Percentiles rank a stretch among this genome's conserved stretches.
These are phyloP conservation scores for Coelopa frigida DNA, from an alignment of 1,140 invertebrate species.

Conservation along the genomic window DNA sequence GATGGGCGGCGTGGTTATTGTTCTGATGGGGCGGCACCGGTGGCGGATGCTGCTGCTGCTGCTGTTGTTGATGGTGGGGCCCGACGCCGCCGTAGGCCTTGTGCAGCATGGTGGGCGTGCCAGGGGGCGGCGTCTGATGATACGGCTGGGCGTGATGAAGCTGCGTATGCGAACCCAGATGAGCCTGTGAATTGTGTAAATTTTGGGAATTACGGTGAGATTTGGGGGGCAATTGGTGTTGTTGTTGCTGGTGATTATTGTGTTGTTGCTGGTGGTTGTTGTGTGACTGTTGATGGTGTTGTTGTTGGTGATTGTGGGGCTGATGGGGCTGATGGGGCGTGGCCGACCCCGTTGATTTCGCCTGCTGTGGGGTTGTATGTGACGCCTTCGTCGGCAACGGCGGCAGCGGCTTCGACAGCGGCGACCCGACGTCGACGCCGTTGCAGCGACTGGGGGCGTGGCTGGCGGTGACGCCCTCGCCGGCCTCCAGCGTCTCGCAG, in stretches of 20 bases:
- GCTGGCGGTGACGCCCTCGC: slow-evolving; percentile 22
- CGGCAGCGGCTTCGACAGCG: slow-evolving; percentile 33
- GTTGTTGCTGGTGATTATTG: slow-evolving; percentile 2
- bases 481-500: slow-evolving; percentile 38
- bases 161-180: slow-evolving; percentile 16
- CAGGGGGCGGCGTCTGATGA: slow-evolving; percentile 23
- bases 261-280: slow-evolving; percentile 15
- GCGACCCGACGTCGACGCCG: slow-evolving; percentile 10
- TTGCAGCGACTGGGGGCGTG: not conserved
- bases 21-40: slow-evolving; percentile 35
- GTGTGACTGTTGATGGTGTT: slow-evolving; percentile 5
- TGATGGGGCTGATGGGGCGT: not conserved
- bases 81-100: no score
- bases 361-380: slow-evolving; percentile 15
- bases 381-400: slow-evolving; percentile 27
- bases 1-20: slow-evolving; percentile 15
- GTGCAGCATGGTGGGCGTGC: slow-evolving; percentile 24
- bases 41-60: slow-evolving; percentile 24
- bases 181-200: slow-evolving; percentile 23
- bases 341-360: slow-evolving; percentile 2
- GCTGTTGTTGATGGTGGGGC: slow-evolving; percentile 26
- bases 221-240: not conserved
- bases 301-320: slow-evolving; percentile 11
- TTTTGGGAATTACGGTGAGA: slow-evolving; percentile 19
- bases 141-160: slow-evolving; percentile 40